These are phyloP conservation scores for Sebastolobus altivelis DNA, from an alignment of 2,797 vertebrate genomes.

Conservation along the genomic window DNA sequence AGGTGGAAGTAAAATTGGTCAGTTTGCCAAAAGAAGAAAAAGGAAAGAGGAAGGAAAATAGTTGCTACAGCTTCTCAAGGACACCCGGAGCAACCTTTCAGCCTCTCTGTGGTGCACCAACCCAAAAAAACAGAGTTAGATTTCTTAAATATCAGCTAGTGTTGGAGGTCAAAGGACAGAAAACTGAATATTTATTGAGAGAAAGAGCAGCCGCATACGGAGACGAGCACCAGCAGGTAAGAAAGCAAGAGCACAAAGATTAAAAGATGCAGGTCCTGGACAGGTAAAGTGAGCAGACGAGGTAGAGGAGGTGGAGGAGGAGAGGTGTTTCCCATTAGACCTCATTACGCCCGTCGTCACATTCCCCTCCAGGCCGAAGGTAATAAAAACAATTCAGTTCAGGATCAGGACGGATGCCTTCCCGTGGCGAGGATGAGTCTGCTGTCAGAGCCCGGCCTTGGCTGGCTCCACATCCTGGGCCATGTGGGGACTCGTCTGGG, in stretches of 20 bases:
- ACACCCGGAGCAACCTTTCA: not conserved
- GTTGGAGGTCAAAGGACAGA: too few species aligned
- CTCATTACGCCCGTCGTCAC: slow-evolving; percentile 48
- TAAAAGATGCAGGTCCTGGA: not conserved
- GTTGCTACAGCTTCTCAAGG: not conserved
- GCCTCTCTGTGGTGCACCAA: not conserved
- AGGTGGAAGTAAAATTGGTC: not conserved
- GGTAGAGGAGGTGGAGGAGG: slow-evolving; percentile 7
- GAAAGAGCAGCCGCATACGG: too few species aligned
- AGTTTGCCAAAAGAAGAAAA: too few species aligned
- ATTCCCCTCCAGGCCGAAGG: slow-evolving; percentile 37
- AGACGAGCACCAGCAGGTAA: not conserved
- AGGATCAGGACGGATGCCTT: slow-evolving; percentile 28
- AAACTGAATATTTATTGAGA: not conserved
- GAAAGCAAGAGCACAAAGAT: not conserved
- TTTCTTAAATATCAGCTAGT: not conserved
- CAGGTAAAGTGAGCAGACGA: not conserved
- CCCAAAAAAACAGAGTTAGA: too few species aligned
- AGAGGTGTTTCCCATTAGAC: slow-evolving; percentile 42
- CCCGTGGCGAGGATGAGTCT: slow-evolving; percentile 20
- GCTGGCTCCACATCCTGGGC: not conserved
- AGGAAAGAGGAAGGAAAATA: not conserved
- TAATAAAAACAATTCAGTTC: slow-evolving; percentile 46
- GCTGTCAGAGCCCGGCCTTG: slow-evolving; percentile 16
- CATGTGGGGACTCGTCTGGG: slow-evolving; percentile 6